Base-by-base conservation (phyloP, 2,113 vertebrate species). In the Pristiophorus japonicus region DNA sequence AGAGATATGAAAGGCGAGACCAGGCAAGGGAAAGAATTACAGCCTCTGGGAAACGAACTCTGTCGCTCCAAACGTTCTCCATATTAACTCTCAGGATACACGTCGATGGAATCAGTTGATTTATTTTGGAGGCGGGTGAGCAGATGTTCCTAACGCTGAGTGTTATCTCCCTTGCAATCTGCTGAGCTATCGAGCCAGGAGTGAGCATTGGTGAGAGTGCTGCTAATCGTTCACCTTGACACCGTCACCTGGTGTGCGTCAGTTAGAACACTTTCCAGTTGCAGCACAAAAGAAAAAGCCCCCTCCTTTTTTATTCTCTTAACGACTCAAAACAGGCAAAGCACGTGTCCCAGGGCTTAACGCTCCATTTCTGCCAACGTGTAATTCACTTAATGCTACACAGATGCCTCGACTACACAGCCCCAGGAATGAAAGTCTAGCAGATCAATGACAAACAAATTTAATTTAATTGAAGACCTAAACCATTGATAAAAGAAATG, bases 351-450 rank as follows among this genome's bases (percentile, higher is more conserved):
- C 51, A 55, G 4, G 38, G 59, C 88, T 42, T 22, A 38, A 8
- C n/a, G 55, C 18, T 63, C 59, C n/a, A 22, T 62, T 92, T 62
- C 34, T n/a, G 30, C n/a, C 11, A 59, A 92, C 12, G 18, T 92
- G 16, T 92, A 90, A 92, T 92, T 63, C 62, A 92, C 59, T 63
- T 92, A 92, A 92, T 92, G 6, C 38, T 38, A 63, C 22, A n/a
- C 88, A 92, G 88, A 92, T 63, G 59, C 34, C 16, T 16, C 0
- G 18, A 65, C n/a, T 20, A 81, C 18, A 81, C 45, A 63, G 59
- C 59, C 88, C 27, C 34, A 63, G 34, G 59, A 63, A 38, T 92
- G 16, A 63, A 63, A 38, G 59, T 92, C 18, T 22, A 63, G 6
- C 65, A n/a, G 55, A 45, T 92, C 22, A 38, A 63, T 34, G n/a